Conservation (phyloP, 2,888 invertebrate genomes). For the Halocaridina rubra region DNA sequence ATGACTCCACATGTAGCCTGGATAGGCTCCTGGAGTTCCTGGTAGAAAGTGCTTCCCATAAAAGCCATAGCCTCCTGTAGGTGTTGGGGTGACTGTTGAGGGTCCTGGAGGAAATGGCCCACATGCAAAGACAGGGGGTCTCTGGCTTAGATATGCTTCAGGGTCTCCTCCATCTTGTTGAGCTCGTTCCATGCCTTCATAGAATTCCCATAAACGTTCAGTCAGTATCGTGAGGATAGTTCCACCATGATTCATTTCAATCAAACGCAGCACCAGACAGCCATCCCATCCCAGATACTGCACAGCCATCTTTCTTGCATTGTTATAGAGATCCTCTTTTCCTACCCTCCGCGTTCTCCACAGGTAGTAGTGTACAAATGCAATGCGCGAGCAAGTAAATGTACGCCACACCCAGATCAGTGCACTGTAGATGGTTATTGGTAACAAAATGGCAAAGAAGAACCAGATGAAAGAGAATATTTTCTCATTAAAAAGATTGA, state of each 20-base stretch:
- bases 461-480: conserved; percentile 68
- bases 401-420: conserved; percentile 66
- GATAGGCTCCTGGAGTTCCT: conserved; percentile 54
- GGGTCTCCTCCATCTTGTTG: conserved; percentile 63
- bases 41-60: conserved; percentile 63
- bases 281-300: conserved; percentile 68
- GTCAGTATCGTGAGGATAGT: conserved; percentile 66
- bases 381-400: conserved; percentile 67
- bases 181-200: conserved; percentile 73
- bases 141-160: conserved; percentile 54
- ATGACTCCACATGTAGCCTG: conserved; percentile 63
- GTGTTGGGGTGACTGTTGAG: conserved; percentile 51
- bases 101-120: conserved; percentile 53
- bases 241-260: conserved; percentile 68
- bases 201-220: conserved; percentile 69
- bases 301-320: conserved; percentile 67
- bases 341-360: conserved; percentile 69
- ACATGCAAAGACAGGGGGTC: conserved; percentile 59
- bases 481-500: conserved; percentile 68
- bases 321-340: conserved; percentile 68
- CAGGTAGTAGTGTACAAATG: conserved; percentile 67
- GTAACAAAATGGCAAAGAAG: conserved; percentile 67
- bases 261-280: conserved; percentile 67
- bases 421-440: conserved; percentile 66
- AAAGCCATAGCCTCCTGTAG: conserved; percentile 52